Evolutionary conservation across 1,140 invertebrate species (phyloP), one percentile per base, ranked within the genome.

Genomic region (Lasioglossum albipes): DNA sequence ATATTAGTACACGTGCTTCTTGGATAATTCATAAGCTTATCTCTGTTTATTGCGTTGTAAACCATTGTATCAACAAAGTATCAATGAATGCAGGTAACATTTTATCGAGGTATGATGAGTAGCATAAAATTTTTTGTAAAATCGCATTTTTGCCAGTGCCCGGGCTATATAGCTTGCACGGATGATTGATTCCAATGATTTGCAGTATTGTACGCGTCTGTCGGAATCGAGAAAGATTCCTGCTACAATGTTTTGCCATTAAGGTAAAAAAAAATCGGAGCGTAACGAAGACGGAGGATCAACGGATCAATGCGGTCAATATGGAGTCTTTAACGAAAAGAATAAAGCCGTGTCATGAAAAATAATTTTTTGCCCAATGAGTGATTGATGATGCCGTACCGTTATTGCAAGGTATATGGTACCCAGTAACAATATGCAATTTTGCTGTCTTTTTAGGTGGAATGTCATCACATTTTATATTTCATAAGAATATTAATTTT

Each of bases 311-410:
- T 36, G n/a, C 31, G 13, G 13, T 52, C 65, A n/a, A n/a, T 36
- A 69, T 13, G 45, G 54, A 68, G 61, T 62, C 31, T 41, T 68
- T 49, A 42, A n/a, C 12, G 65, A 52, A 62, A 80, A 67, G 71
- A 80, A 80, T 75, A 62, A 68, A 69, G 79, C 79, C 65, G 18
- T 69, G 73, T 80, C 72, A 75, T 68, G 73, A 36, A 65, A 36
- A 65, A 79, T 73, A 75, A 75, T 80, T 75, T 45, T 75, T 75
- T 68, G 27, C 31, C 22, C 20, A 20, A 31, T 41, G 42, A 16
- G 54, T 80, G 64, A 75, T 52, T 75, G 61, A 80, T 75, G 78
- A 41, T 80, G 67, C 64, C 45, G 18, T 62, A 68, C 42, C 41
- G 13, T 57, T 41, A 62, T 61, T 62, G 62, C 73, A 18, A 41